Conservation (phyloP, 2,888 invertebrate genomes). For the Lochmaea crataegi region DNA sequence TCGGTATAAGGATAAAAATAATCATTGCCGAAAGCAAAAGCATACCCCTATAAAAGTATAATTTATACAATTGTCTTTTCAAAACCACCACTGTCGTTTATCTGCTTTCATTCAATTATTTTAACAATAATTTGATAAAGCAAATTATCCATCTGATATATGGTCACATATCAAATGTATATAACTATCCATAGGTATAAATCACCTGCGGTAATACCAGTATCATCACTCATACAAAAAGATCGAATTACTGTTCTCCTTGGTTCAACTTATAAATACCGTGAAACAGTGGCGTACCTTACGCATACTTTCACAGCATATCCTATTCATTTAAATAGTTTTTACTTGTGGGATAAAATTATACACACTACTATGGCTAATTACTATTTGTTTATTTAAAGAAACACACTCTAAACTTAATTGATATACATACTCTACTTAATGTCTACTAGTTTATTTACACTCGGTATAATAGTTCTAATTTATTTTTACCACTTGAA, state of each 20-base stretch:
- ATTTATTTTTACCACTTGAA: too few relatives aligned
- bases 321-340: too few relatives aligned
- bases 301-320: too few relatives aligned
- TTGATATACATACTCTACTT: too few relatives aligned
- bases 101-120: conserved; percentile 23
- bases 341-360: too few relatives aligned
- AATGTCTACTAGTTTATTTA: too few relatives aligned
- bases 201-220: conserved; percentile 29
- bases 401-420: too few relatives aligned
- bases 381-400: too few relatives aligned
- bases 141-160: conserved; percentile 28
- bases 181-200: conserved; percentile 17
- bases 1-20: too few relatives aligned
- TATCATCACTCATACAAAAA: conserved; percentile 27
- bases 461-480: too few relatives aligned
- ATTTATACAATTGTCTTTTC: not conserved
- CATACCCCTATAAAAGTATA: not conserved
- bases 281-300: conserved; percentile 20
- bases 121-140: conserved; percentile 28
- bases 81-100: not conserved
- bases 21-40: not conserved
- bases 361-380: too few relatives aligned
- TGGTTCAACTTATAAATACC: conserved; percentile 10
- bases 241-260: conserved; percentile 31
- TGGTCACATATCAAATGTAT: conserved; percentile 29